Evolutionary conservation across 2,888 invertebrate species (phyloP).

Genomic region (Sphinx pinastri): DNA sequence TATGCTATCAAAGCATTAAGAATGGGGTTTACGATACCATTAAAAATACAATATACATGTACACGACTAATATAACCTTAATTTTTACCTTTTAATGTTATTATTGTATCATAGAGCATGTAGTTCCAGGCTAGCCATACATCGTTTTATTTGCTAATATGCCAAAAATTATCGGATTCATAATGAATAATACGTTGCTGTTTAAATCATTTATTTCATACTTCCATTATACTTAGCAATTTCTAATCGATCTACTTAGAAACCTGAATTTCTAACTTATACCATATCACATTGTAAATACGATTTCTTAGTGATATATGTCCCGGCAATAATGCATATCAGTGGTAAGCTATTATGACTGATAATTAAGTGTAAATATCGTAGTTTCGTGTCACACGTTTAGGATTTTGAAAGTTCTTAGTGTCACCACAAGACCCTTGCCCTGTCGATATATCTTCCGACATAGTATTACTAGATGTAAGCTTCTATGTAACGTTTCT

Average conservation of each 20-base stretch:
- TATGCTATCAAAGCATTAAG: no score
- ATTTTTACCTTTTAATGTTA: no score
- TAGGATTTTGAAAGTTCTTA: constrained; percentile 60
- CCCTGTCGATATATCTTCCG: constrained; percentile 48
- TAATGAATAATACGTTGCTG: constrained; percentile 13
- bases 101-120: no score
- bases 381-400: constrained; percentile 44
- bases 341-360: constrained; percentile 65
- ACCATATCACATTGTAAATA: constrained; percentile 66
- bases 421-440: constrained; percentile 52
- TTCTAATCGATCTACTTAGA: constrained; percentile 21
- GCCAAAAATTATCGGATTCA: not conserved
- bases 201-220: constrained; percentile 21
- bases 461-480: constrained; percentile 49
- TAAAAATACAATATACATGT: no score
- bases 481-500: constrained; percentile 49
- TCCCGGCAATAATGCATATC: constrained; percentile 83
- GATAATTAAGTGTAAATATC: constrained; percentile 55
- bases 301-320: constrained; percentile 55
- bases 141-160: not conserved
- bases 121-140: no score
- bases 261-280: constrained; percentile 13
- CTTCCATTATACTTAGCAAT: constrained; percentile 8
- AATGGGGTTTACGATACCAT: no score
- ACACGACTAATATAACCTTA: no score